Base-by-base conservation (phyloP, 53 echinoderm and acorn worm species). In the Apostichopus leukothele region DNA sequence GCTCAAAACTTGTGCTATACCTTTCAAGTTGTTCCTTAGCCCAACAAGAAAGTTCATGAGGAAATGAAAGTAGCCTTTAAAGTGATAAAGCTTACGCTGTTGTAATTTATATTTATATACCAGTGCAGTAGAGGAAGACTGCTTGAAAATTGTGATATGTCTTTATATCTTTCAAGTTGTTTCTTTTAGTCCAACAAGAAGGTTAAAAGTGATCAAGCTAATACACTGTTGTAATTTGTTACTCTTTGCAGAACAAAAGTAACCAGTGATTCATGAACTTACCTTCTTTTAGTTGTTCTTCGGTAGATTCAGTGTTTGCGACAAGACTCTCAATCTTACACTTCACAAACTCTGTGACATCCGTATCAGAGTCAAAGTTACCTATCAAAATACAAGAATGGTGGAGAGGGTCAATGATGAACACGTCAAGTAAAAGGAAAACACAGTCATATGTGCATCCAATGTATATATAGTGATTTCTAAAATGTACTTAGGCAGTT, bases 311-410 rank as follows among this genome's bases (percentile, higher is more conserved):
- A 63, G 91, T 88, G 20, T 92, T 95, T 3, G 97, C 97, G 7
- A 97, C 95, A 1, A 97, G 84, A 75, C 97, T 97, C 81, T 97
- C 97, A 53, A 97, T 95, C 89, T 97, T 97, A 90, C 97, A 95
- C 86, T 97, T 97, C 39, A 97, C 97, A 90, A 95, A 97, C 79
- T 97, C 95, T 78, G 97, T 97, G 60, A 95, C 91, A 80, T 97
- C 98, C 10, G 90, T 93, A 7, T 97, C 93, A 7, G 95, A 93
- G 50, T 97, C 98, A 95, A 97, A 97, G 26, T 91, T 90, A 25
- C 23, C 39, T 75, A 19, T 75, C 22, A 75, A 25, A 75, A 18
- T 22, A 39, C 9, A 75, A 75, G 23, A 0, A 75, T 75, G 21
- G 19, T 75, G 5, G 9, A 39, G n/a, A 67, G 13, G 68, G 68